Evolutionary conservation across 2,888 invertebrate species (phyloP), one percentile per base, ranked within the genome.

Genomic region (Dastarcus helophoroides): DNA sequence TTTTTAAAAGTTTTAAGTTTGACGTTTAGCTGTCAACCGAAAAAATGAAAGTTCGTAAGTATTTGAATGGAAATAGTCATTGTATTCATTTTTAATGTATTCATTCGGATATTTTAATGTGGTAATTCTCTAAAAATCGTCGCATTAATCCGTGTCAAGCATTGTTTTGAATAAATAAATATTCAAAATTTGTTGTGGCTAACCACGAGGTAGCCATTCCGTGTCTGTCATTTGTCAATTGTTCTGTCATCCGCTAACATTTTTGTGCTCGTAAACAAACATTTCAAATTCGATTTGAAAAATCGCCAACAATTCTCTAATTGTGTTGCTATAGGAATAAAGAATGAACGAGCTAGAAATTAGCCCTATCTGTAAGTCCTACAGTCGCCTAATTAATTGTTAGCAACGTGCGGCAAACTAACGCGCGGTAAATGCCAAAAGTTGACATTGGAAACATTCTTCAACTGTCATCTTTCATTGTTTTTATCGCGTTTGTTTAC

Each of bases 1-100:
- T 42, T 40, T 37, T 38, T 36, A 36, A 37, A 33, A 33, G 37
- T 34, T 34, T 34, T 36, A 38, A 32, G 38, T 37, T 30, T 31
- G 38, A 35, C 29, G 27, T 36, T 26, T 27, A 38, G 22, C 42
- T 46, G 43, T 44, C 46, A 44, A 38, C 35, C 30, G 39, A 38
- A 39, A 51, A 50, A 39, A 53, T 53, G 52, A 51, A 51, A 43
- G 46, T 45, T 33, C 49, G 51, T 53, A 51, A 52, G 52, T 48
- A 47, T 9, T n/a, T 37, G 31, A 27, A 31, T 31, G 19, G 25
- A 31, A 30, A 14, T 23, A 7, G 15, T 22, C 10, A 9, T 26
- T 23, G 24, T 31, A 31, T 3, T 5, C 22, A 11, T 11, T 30
- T 7, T 11, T 31, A 16, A 26, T 9, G 8, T 10, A 7, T n/a